phyloP scores from a whole-genome alignment of 1,140 invertebrate species.

The Druon quercuslanigerum region DNA sequence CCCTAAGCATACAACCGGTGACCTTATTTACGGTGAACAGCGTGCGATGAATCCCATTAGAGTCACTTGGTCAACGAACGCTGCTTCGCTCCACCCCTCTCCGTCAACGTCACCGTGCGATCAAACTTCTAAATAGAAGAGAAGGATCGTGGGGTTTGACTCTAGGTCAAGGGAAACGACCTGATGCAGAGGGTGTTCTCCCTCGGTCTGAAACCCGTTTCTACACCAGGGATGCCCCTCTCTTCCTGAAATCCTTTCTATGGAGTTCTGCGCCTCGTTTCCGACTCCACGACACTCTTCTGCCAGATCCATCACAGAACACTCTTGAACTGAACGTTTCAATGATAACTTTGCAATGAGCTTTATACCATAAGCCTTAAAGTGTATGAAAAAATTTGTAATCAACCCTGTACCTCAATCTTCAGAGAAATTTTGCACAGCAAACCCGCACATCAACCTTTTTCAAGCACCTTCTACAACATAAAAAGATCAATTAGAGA shows the following conservation, averaged over 20 bases:
- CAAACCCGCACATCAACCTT: no score
- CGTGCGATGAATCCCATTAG: constrained; percentile 17
- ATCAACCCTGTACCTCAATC: no score
- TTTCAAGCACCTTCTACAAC: no score
- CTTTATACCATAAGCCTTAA: no score
- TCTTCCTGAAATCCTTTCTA: constrained; percentile 10
- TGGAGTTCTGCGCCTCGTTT: constrained; percentile 36
- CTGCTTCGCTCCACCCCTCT: constrained; percentile 34
- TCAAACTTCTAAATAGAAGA: constrained; percentile 49
- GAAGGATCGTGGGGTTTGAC: constrained; percentile 49
- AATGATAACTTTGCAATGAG: no score
- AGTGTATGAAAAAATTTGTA: no score
- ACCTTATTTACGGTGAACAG: neutral
- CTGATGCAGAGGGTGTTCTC: constrained; percentile 55
- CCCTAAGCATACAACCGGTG: neutral
- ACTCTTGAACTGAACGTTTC: no score
- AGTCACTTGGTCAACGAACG: constrained; percentile 40
- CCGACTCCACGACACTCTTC: neutral
- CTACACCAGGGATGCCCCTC: constrained; percentile 32
- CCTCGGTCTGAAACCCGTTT: constrained; percentile 24
- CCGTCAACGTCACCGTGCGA: constrained; percentile 37
- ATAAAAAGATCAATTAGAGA: no score
- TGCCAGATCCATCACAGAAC: neutral
- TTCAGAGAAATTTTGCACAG: no score
- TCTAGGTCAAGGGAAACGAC: constrained; percentile 71